Evolutionary conservation across 2,888 invertebrate species (phyloP).

Genomic region (Hanleya hanleyi): DNA sequence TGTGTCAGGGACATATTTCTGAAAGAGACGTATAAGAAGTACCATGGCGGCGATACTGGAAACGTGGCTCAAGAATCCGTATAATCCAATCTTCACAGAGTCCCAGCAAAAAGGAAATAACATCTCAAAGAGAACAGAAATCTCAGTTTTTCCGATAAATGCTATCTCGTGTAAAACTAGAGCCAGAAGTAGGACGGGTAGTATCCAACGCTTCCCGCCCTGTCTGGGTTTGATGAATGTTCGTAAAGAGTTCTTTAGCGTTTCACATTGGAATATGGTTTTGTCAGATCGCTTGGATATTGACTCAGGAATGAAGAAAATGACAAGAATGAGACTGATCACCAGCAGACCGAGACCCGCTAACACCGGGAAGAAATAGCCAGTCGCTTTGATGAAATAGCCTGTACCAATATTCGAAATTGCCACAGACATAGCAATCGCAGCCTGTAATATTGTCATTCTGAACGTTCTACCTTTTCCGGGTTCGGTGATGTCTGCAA

Average conservation of each 20-base stretch:
- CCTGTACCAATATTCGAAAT: constrained; percentile 26
- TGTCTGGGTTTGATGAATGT: not conserved
- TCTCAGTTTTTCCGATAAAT: constrained; percentile 27
- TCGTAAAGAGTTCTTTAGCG: not conserved
- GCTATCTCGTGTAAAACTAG: constrained; percentile 20
- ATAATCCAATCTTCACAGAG: constrained; percentile 38
- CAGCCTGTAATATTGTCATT: constrained; percentile 35
- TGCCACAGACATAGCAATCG: constrained; percentile 20
- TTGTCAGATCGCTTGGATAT: constrained; percentile 25
- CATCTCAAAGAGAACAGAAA: constrained; percentile 39
- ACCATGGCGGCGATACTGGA: constrained; percentile 18
- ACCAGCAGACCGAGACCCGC: constrained; percentile 16
- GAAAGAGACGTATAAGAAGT: not conserved
- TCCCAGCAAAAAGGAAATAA: constrained; percentile 47
- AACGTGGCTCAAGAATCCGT: constrained; percentile 19
- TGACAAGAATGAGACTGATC: not conserved
- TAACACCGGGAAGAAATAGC: constrained; percentile 36
- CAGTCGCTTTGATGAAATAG: constrained; percentile 33
- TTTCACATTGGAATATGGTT: not conserved
- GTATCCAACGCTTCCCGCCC: not conserved
- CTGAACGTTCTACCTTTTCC: constrained; percentile 29
- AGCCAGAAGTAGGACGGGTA: not conserved
- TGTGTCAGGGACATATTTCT: not conserved
- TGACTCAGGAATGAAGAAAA: constrained; percentile 35
- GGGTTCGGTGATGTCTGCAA: constrained; percentile 36